Conservation (phyloP, 2,797 vertebrate genomes). For the Pogonophryne albipinna region DNA sequence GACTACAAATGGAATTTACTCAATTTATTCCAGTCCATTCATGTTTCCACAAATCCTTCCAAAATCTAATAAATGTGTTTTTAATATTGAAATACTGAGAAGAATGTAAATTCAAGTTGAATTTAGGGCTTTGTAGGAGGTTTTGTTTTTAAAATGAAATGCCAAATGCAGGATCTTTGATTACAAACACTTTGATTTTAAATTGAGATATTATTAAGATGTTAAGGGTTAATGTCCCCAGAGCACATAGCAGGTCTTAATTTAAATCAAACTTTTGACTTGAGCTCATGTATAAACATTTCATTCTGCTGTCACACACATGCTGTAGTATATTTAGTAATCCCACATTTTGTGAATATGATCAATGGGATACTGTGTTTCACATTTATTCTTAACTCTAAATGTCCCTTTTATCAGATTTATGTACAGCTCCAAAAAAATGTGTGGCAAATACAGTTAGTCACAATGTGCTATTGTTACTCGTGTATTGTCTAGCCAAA, state of each 20-base stretch:
- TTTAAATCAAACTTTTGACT: constrained; percentile 20
- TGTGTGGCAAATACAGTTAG: background rate
- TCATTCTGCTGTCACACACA: constrained; percentile 7
- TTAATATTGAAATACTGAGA: too few species aligned
- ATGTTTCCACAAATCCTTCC: too few species aligned
- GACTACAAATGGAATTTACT: constrained; percentile 1
- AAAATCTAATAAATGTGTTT: too few species aligned
- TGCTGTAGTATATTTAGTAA: background rate
- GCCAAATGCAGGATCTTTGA: too few species aligned
- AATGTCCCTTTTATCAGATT: background rate
- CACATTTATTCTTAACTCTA: background rate
- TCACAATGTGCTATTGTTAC: constrained; percentile 1
- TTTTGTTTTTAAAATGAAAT: too few species aligned
- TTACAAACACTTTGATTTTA: too few species aligned
- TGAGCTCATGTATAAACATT: constrained; percentile 6
- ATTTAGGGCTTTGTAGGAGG: too few species aligned
- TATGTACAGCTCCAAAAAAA: background rate
- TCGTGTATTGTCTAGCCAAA: constrained; percentile 8
- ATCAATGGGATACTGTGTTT: constrained; percentile 1
- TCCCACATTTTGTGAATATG: background rate
- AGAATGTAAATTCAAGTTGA: too few species aligned
- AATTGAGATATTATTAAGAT: too few species aligned
- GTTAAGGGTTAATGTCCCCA: background rate
- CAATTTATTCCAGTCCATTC: background rate
- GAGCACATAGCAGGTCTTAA: background rate